Evolutionary conservation across 2,113 vertebrate species (phyloP).

Genomic region (Sciurus niger): DNA sequence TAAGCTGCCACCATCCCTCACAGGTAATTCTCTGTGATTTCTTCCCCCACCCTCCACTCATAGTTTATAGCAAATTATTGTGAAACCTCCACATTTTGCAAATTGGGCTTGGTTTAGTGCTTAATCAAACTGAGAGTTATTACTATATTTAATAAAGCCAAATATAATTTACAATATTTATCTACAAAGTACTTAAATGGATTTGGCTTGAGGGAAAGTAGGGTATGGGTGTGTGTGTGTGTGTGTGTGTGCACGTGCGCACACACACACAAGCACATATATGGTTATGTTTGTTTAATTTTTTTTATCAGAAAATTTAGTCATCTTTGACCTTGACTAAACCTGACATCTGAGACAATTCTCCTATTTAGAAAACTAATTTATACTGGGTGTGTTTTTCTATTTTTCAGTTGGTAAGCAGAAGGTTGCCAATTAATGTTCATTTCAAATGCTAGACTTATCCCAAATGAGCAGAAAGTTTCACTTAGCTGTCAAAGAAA

Average conservation of each 20-base stretch:
- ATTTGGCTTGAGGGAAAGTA: neutral
- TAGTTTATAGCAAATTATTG: neutral
- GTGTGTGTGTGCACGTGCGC: neutral
- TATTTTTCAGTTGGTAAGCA: neutral
- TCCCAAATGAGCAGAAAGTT: neutral
- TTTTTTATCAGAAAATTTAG: constrained; percentile 28
- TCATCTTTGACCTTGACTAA: constrained; percentile 39
- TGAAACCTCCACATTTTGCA: neutral
- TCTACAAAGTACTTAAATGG: constrained; percentile 13
- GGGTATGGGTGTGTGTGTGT: fast-evolving
- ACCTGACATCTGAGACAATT: neutral
- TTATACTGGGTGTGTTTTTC: constrained; percentile 4
- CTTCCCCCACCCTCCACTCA: neutral
- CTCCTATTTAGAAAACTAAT: constrained; percentile 42
- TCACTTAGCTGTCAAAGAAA: neutral
- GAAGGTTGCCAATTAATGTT: neutral
- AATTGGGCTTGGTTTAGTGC: constrained; percentile 10
- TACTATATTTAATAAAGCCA: neutral
- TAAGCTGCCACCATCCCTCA: neutral
- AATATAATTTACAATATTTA: constrained; percentile 28
- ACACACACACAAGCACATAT: too few relatives aligned
- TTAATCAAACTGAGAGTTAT: neutral
- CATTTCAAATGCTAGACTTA: neutral
- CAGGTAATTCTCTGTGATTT: neutral
- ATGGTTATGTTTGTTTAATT: neutral